A percentile compares a stretch with the other conserved stretches of the same genome.
Conservation (phyloP, 2,797 vertebrate species). For the Bradypodion ventrale region DNA sequence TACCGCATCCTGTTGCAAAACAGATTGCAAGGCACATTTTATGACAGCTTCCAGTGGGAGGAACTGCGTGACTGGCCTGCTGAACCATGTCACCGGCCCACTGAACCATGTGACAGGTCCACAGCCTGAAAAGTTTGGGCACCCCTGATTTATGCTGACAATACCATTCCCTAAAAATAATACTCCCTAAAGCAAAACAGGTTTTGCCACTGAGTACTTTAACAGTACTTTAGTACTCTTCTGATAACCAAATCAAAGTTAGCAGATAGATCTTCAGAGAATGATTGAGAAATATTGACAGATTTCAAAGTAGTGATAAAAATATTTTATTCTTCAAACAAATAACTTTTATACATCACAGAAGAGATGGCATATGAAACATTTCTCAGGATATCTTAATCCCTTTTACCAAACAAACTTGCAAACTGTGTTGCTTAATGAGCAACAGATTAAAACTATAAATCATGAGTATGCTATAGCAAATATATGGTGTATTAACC, state of each 20-base stretch:
- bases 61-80: too few relatives aligned
- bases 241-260: background rate
- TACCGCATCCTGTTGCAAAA: too few relatives aligned
- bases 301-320: background rate
- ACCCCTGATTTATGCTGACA: constrained; percentile 1
- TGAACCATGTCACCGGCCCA: too few relatives aligned
- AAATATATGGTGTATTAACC: background rate
- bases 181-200: background rate
- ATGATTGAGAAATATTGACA: background rate
- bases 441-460: background rate
- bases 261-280: background rate
- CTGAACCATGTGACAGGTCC: too few relatives aligned
- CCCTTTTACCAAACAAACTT: background rate
- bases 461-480: background rate
- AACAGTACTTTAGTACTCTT: background rate
- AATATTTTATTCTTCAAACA: background rate
- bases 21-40: too few relatives aligned
- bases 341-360: background rate
- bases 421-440: background rate
- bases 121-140: too few relatives aligned
- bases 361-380: background rate
- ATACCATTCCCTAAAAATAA: background rate
- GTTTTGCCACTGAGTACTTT: background rate
- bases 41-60: too few relatives aligned
- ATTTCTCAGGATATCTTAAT: background rate